Evolutionary conservation across 2,113 vertebrate species (phyloP), one percentile per base, ranked within the genome.

Genomic region (Pipra filicauda): DNA sequence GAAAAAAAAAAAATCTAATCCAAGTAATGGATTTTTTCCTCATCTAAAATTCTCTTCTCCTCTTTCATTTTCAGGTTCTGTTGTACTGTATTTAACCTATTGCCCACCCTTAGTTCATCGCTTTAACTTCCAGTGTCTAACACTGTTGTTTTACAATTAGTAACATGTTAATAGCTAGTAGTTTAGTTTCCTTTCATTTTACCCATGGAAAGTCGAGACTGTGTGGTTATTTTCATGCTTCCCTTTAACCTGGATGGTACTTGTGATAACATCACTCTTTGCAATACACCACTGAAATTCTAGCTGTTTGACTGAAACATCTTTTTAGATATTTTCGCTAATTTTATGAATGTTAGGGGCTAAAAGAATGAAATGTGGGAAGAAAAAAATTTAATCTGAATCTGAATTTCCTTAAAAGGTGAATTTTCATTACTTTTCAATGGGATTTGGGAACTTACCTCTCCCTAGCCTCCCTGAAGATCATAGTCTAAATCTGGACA

Each of bases 401-500:
- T 74, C 17, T 78, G 55, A 87, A 88, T 83, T 91, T 15, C 26
- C 44, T 44, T 64, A 52, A 64, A 82, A 76, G 51, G 15, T 72
- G 39, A 88, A 76, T 91, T 93, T 88, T 90, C 51, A 33, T 84
- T 85, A 55, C 35, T 73, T 93, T 89, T 94, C 81, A 67, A 2
- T 77, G 48, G 51, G 30, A 92, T 85, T 90, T 96, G 51, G 46
- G 59, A 67, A 59, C 35, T 39, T 28, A 59, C 66, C 30, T 65
- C 43, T 95, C 78, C 43, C 62, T 65, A 71, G 43, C 12, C 33
- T 88, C 82, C 67, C 78, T 88, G 75, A 91, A 88, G 88, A 95
- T 77, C 67, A 23, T 9, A 83, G 72, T 76, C 75, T 93, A 95
- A 93, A 88, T 90, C 91, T 95, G 78, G 78, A 88, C 85, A 96